A percentile compares a stretch with the other conserved stretches of the same genome.
These are phyloP conservation scores for Sycophila texana DNA, from an alignment of 2,888 invertebrate genomes.

Conservation along the genomic window DNA sequence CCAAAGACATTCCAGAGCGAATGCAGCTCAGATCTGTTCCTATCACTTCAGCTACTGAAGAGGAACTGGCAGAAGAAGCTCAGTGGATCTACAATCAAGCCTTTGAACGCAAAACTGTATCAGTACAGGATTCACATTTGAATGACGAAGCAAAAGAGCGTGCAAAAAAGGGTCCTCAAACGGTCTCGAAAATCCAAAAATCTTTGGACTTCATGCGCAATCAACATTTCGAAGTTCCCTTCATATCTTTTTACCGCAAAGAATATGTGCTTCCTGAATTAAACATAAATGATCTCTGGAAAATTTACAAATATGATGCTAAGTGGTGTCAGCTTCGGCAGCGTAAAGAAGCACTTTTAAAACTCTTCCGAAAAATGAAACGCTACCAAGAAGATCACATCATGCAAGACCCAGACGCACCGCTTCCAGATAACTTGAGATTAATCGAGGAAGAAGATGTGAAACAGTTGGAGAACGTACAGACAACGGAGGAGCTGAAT, in stretches of 20 bases:
- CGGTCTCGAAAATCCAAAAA: constrained; percentile 93
- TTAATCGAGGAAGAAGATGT: constrained; percentile 90
- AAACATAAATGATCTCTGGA: constrained; percentile 97
- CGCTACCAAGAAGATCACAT: constrained; percentile 88
- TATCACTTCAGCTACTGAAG: constrained; percentile 87
- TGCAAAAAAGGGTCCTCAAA: constrained; percentile 80
- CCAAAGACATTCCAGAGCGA: constrained; percentile 92
- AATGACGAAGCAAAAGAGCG: constrained; percentile 78
- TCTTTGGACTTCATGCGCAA: constrained; percentile 97
- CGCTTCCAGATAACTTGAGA: constrained; percentile 85
- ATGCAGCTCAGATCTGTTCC: constrained; percentile 94
- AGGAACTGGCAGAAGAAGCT: constrained; percentile 94
- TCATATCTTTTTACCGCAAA: constrained; percentile 98
- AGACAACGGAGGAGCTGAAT: constrained; percentile 92
- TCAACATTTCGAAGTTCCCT: constrained; percentile 96
- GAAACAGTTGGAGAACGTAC: constrained; percentile 85
- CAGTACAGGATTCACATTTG: constrained; percentile 83
- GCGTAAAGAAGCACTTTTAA: constrained; percentile 88
- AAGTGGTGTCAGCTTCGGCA: constrained; percentile 94
- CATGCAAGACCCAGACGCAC: constrained; percentile 85
- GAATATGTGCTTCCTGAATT: constrained; percentile 97
- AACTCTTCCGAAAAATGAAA: constrained; percentile 93
- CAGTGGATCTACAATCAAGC: constrained; percentile 98
- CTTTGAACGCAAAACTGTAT: constrained; percentile 89
- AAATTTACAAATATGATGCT: constrained; percentile 96